phyloP scores from a whole-genome alignment of 2,113 vertebrate genomes.

The Apistogramma diplotaenia region DNA sequence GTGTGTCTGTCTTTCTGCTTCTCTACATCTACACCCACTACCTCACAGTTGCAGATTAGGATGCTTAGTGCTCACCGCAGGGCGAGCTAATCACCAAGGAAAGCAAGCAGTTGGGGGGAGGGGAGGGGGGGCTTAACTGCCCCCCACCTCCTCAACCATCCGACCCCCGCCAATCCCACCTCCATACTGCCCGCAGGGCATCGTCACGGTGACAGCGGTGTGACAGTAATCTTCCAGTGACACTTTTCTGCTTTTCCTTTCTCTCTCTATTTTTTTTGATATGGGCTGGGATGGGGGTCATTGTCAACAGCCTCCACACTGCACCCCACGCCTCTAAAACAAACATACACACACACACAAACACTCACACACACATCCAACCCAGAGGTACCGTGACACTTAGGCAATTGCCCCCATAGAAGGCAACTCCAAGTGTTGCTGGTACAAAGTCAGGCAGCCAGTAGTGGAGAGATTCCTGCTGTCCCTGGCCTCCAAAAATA shows the following conservation, averaged over 20 bases:
- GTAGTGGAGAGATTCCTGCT: conserved; percentile 14
- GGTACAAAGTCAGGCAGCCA: conserved; percentile 7
- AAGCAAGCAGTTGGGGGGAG: conserved; percentile 18
- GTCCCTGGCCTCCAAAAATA: conserved; percentile 65
- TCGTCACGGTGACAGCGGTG: conserved; percentile 65
- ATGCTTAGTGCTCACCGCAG: conserved; percentile 71
- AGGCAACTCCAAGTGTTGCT: conserved; percentile 6
- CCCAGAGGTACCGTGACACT: conserved; percentile 59
- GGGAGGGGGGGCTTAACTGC: not conserved
- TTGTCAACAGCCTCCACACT: conserved; percentile 8
- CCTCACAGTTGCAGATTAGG: conserved; percentile 66
- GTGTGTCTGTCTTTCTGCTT: conserved; percentile 13
- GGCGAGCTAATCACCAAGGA: conserved; percentile 72
- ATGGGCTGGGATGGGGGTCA: not conserved
- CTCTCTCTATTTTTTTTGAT: conserved; percentile 10
- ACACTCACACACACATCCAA: conserved; percentile 2
- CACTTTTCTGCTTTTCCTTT: conserved; percentile 47
- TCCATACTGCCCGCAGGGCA: conserved; percentile 70
- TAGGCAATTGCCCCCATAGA: conserved; percentile 59
- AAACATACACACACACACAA: conserved; percentile 4
- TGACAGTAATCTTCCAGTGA: conserved; percentile 80
- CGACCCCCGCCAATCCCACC: conserved; percentile 58
- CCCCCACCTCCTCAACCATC: conserved; percentile 29
- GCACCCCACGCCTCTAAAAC: not conserved
- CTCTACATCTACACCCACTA: conserved; percentile 50